Conservation (phyloP, 1,140 invertebrate species). For the Mya arenaria region DNA sequence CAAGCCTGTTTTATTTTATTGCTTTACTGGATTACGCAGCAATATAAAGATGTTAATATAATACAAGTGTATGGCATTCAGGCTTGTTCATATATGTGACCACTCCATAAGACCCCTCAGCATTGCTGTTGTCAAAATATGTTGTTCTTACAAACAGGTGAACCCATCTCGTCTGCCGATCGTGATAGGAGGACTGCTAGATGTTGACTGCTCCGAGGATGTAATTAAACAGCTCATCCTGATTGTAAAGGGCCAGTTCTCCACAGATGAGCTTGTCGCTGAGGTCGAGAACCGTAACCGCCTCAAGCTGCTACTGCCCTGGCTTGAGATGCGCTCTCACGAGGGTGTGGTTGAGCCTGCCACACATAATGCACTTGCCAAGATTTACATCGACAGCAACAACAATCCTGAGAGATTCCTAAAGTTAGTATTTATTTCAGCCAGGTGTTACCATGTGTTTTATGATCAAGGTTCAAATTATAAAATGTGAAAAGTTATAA, state of each 20-base stretch:
- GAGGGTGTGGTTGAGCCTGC: conserved; percentile 98
- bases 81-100: no score
- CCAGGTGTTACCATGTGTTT: no score
- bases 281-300: conserved; percentile 98
- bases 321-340: conserved; percentile 98
- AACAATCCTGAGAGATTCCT: conserved; percentile 99
- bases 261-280: conserved; percentile 99
- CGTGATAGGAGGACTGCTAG: conserved; percentile 97
- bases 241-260: conserved; percentile 98
- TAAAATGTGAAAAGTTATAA: no score
- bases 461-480: no score
- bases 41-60: no score
- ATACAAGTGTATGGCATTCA: no score
- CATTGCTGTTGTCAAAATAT: no score
- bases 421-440: conserved; percentile 85
- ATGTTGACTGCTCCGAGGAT: conserved; percentile 99
- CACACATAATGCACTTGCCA: conserved; percentile 99
- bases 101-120: no score
- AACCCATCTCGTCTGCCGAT: conserved; percentile 99
- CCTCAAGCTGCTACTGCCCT: conserved; percentile 95
- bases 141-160: conserved; percentile 85
- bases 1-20: no score
- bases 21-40: no score
- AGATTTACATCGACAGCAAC: conserved; percentile 99
- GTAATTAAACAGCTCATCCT: conserved; percentile 99